A percentile compares a stretch with the other conserved stretches of the same genome.
These are phyloP conservation scores for Tipula unca DNA, from an alignment of 2,888 invertebrate species.

Conservation along the genomic window DNA sequence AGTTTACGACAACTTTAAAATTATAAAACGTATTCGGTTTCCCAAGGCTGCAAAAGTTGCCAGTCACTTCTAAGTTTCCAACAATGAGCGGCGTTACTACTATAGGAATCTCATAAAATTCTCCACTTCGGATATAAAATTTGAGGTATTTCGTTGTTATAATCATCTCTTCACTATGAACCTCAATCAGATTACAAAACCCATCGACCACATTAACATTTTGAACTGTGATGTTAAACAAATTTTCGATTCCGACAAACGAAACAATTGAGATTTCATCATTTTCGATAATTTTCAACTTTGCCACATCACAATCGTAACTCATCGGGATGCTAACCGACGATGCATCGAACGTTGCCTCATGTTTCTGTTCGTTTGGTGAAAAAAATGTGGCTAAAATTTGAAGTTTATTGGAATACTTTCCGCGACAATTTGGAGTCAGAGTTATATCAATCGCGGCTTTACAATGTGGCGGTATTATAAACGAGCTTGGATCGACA, in stretches of 20 bases:
- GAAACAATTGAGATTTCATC: neutral
- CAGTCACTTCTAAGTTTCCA: neutral
- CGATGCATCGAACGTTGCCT: neutral
- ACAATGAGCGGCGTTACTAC: neutral
- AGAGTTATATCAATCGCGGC: neutral
- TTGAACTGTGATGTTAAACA: neutral
- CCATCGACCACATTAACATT: neutral
- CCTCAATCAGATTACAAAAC: neutral
- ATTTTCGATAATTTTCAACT: neutral
- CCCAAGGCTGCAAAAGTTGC: neutral
- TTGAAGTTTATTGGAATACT: neutral
- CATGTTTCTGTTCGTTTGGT: neutral
- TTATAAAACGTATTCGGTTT: neutral
- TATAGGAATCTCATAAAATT: neutral
- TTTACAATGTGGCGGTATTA: neutral
- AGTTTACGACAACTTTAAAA: neutral
- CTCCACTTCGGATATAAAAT: neutral
- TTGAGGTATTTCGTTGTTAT: neutral
- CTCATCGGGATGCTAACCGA: neutral
- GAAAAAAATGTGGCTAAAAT: neutral
- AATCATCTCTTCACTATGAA: neutral
- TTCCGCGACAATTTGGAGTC: neutral
- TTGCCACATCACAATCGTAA: neutral
- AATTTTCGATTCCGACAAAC: neutral
- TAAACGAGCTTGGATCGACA: neutral